These are phyloP conservation scores for Chelonus formosanus DNA, from an alignment of 2,888 invertebrate genomes.

Conservation along the genomic window DNA sequence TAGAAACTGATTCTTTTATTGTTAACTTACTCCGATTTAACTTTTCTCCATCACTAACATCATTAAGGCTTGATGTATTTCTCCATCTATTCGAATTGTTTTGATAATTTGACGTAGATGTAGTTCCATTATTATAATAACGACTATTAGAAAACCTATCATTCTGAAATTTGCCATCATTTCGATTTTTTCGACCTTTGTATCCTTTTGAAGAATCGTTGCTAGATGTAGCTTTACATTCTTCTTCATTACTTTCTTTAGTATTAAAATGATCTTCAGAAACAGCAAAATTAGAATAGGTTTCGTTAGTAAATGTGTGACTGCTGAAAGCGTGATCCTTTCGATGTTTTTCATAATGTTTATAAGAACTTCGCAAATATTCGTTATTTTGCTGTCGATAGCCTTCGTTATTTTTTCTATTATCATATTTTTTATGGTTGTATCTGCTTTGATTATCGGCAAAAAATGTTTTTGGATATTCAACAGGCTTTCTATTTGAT, in stretches of 20 bases:
- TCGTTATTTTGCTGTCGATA: conserved; percentile 32
- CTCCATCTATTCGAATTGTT: background rate
- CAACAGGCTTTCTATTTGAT: conserved; percentile 52
- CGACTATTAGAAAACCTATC: conserved; percentile 43
- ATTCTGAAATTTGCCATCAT: conserved; percentile 48
- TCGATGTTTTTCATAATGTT: conserved; percentile 30
- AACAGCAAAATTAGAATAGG: no score
- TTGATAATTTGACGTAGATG: background rate
- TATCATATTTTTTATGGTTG: conserved; percentile 37
- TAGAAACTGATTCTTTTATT: background rate
- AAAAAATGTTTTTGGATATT: conserved; percentile 35
- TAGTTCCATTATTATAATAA: conserved; percentile 17
- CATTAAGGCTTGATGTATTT: conserved; percentile 2
- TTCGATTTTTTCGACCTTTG: conserved; percentile 33
- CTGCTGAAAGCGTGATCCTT: conserved; percentile 3
- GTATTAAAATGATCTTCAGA: conserved; percentile 4
- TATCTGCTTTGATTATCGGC: conserved; percentile 38
- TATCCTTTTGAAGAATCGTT: conserved; percentile 22
- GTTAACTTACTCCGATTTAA: conserved; percentile 27
- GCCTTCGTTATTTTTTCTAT: conserved; percentile 34
- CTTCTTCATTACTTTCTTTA: conserved; percentile 3
- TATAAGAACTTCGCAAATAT: conserved; percentile 31
- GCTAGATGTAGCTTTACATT: conserved; percentile 1
- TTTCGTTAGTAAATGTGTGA: no score
- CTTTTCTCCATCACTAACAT: conserved; percentile 13